Percentiles rank a stretch among this genome's conserved stretches.
Evolutionary conservation across 2,888 invertebrate genomes (phyloP).

Genomic region (Anoplius nigerrimus): DNA sequence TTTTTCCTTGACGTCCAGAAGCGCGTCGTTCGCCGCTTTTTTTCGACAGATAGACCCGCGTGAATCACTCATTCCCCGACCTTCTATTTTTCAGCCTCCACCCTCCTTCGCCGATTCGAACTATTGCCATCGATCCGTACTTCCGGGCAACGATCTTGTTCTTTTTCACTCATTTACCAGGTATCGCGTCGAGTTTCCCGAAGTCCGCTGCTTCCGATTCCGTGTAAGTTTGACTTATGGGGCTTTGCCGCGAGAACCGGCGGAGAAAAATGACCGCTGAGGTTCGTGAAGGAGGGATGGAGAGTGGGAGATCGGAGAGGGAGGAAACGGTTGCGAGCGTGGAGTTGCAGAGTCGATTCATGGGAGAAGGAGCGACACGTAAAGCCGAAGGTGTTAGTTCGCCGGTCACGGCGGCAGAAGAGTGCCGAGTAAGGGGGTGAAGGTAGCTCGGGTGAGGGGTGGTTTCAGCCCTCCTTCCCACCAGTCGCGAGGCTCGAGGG

Average conservation of each 20-base stretch:
- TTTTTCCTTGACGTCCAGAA: not conserved
- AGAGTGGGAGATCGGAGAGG: slow-evolving; percentile 9
- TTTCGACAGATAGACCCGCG: too few relatives aligned
- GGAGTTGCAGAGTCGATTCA: not conserved
- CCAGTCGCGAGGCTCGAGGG: slow-evolving; percentile 53
- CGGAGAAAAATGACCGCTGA: slow-evolving; percentile 25
- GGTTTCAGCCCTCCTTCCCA: slow-evolving; percentile 12
- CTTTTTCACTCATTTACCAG: too few relatives aligned
- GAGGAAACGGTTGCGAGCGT: not conserved
- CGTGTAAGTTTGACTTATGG: slow-evolving; percentile 59
- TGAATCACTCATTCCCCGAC: too few relatives aligned
- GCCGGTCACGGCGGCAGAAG: slow-evolving; percentile 63
- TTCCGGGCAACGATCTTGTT: too few relatives aligned
- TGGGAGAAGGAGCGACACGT: slow-evolving; percentile 33
- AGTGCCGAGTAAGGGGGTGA: too few relatives aligned
- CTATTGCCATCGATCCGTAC: too few relatives aligned
- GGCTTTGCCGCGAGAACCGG: slow-evolving; percentile 40
- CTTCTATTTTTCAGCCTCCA: too few relatives aligned
- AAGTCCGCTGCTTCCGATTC: slow-evolving; percentile 54
- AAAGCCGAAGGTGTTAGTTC: slow-evolving; percentile 55
- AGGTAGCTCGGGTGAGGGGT: slow-evolving; percentile 28
- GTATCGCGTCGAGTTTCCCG: not conserved
- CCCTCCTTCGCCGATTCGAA: too few relatives aligned
- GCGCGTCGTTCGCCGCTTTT: not conserved
- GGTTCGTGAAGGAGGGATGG: slow-evolving; percentile 5